Base-by-base conservation (phyloP, 2,888 invertebrate species). In the Cordilura impudica region DNA sequence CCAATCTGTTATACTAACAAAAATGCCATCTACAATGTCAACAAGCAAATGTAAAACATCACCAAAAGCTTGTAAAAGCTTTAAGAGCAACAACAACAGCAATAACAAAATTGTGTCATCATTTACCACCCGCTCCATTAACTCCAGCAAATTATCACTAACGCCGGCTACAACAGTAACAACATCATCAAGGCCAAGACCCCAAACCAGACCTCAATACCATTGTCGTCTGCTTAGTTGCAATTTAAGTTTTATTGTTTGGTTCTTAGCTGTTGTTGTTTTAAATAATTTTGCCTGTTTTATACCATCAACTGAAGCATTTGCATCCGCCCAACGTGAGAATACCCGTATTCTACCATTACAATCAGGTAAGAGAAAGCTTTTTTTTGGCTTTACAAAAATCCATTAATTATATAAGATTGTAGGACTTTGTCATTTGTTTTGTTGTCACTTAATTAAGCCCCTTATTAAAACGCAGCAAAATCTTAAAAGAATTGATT, bases 251-350 rank as follows among this genome's bases (percentile, higher is more conserved):
- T 83, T 83, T 65, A 78, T 87, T 67, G 82, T 83, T 81, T 83
- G 82, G 73, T 78, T 88, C 56, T 70, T 87, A 82, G 84, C 85
- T 84, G 82, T 87, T 70, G 83, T 87, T 81, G 84, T 84, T 81
- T 84, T 88, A 73, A 88, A 85, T 82, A 86, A 88, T 83, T 81
- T 88, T 69, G 86, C 84, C 78, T 84, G 83, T 66, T 84, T 86
- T 78, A 81, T 86, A 73, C 77, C 83, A 60, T 78, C 83, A 79
- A 83, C 85, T 54, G 56, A 67, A 58, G 78, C 78, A 73, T 71
- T 84, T 45, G 86, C 86, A 71, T 81, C 84, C 61, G 81, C 82
- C 70, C 83, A 83, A 77, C 83, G 83, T 54, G 87, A 86, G 71
- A 78, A 83, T 63, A 84, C 86, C 63, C 86, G 85, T 63, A 85